Evolutionary conservation across 2,113 vertebrate species (phyloP), one percentile per base, ranked within the genome.

Genomic region (Myiozetetes cayanensis): DNA sequence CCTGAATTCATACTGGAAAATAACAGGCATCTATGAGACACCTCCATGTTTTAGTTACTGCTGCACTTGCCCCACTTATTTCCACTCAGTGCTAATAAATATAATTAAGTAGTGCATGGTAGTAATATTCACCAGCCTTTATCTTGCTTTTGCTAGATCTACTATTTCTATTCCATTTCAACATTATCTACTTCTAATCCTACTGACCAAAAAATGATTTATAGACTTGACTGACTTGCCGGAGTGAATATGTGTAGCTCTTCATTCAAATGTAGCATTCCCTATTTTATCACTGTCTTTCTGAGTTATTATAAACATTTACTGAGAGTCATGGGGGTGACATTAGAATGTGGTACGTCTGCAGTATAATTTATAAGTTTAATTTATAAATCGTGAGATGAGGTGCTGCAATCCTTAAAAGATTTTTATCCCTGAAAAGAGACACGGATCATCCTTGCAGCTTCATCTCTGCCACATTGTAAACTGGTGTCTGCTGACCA

Each of bases 301-400:
- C 68, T 93, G 85, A 97, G 46, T 67, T 90, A 90, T 50, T 89
- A 39, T 63, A 93, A 90, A 80, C 56, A 71, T 84, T 93, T 93
- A 67, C 72, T 44, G 76, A 66, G 88, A 86, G 86, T 84, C 92
- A 74, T 16, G 30, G 33, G 8, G 10, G 33, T 84, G 50, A 96
- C 50, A 67, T 67, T 83, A 89, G 72, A 83, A 88, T 63, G 55
- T 84, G 39, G 33, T 79, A 27, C 53, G 67, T 43, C 62, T 77
- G 59, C 55, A 81, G 70, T 78, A 49, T 35, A 77, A 78, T 85
- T 68, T 44, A 21, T 53, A 84, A 84, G 21, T 63, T 68, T 79
- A 56, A 77, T 87, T 94, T 92, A 44, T 84, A 94, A 90, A 90
- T 76, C 33, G 59, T 50, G 56, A 71, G 58, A 46, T 84, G 73